Evolutionary conservation across 1,140 invertebrate species (phyloP), one percentile per base, ranked within the genome.

Genomic region (Eubasilissa regina): DNA sequence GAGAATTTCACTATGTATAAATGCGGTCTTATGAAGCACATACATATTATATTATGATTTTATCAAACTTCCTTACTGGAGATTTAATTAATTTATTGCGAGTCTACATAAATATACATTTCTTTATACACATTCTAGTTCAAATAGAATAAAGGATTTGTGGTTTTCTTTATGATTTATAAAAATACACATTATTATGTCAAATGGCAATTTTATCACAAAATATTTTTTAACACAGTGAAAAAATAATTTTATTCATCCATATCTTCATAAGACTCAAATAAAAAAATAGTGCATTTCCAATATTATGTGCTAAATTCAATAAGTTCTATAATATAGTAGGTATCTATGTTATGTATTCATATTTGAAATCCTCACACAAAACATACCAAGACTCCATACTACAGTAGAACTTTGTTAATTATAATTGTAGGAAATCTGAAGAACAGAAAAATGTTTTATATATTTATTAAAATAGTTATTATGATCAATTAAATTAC

Each of bases 191-290:
- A 64, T 25, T 35, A 68, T 68, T 68, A 35, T 68, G 51, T 73
- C 47, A 74, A 74, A 74, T 74, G 70, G 70, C 70, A 74, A 74
- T 55, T 19, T 35, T 74, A 74, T 74, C 70, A 74, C 70, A 74
- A 74, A 74, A 74, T 74, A 74, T 55, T 74, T 56, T 72, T 56
- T 68, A 55, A 74, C 53, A 74, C 25, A 43, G 53, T 55, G 53
- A 56, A 55, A 55, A 56, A 55, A 55, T 74, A 74, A 45, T 72
- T 53, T 74, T 74, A 44, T 17, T 43, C 25, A 55, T 56, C 25
- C 51, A n/a, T 15, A 47, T 15, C 17, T 47, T 64, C 10, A 64
- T 15, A 64, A 64, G 43, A 44, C n/a, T 44, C 25, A 53, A 53
- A 21, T 35, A 47, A 72, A 72, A 72, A 53, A 72, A 47, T 47